Evolutionary conservation across 1,140 invertebrate species (phyloP).

Genomic region (Ganaspis sp.): DNA sequence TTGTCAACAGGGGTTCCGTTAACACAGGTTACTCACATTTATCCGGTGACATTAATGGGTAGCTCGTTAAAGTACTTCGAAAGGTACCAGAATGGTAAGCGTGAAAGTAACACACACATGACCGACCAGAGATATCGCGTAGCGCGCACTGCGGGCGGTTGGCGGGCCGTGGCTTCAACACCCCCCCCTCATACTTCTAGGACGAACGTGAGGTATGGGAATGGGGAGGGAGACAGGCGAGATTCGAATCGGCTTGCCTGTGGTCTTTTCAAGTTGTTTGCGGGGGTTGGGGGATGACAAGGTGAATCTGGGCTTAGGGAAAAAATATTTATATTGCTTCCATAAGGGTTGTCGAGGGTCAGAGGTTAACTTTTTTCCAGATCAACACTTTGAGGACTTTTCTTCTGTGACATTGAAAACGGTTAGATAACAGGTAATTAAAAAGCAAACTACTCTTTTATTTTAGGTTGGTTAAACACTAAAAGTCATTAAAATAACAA

Average conservation of each 20-base stretch:
- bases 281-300: constrained; percentile 24
- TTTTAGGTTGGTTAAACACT: no score
- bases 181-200: constrained; percentile 34
- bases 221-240: constrained; percentile 17
- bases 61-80: constrained; percentile 37
- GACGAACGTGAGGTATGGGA: constrained; percentile 28
- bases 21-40: constrained; percentile 15
- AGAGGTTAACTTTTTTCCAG: no score
- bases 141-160: constrained; percentile 72
- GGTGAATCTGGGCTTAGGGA: constrained; percentile 6
- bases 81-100: constrained; percentile 50
- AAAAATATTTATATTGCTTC: background rate
- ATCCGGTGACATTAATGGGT: constrained; percentile 1
- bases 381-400: no score
- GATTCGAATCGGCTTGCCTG: constrained; percentile 8
- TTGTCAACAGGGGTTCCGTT: constrained; percentile 32
- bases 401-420: no score
- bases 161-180: constrained; percentile 46
- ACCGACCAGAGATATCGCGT: constrained; percentile 73
- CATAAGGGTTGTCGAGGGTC: background rate
- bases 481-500: background rate
- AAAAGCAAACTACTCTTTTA: no score
- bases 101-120: constrained; percentile 68
- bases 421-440: no score
- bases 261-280: background rate